Base-by-base conservation (phyloP, 2,888 invertebrate species). In the Nemoura dubitans region DNA sequence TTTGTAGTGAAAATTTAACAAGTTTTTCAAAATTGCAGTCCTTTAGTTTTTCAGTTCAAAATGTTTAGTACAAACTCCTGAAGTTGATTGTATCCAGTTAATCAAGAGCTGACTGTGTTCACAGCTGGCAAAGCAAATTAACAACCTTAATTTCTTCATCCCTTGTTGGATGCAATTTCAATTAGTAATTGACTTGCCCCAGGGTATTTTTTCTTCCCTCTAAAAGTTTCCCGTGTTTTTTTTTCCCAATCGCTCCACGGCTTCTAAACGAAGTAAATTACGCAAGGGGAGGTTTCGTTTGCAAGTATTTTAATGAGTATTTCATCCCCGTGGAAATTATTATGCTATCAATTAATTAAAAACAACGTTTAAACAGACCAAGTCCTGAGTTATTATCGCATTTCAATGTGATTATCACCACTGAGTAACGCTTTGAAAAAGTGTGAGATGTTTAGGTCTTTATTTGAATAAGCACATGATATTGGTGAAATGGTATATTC, bases 291-390 rank as follows among this genome's bases (percentile, higher is more conserved):
- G 59, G 59, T 59, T 21, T 59, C 59, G 59, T 59, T 59, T 59
- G 59, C 59, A 21, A 59, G 59, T 59, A 59, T 59, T 59, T 59
- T 59, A 59, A 59, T 59, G 59, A 59, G 59, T 59, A 59, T 59
- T 59, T 59, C 59, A 59, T 59, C 59, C 59, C 59, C 59, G 59
- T 59, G 59, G 59, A 59, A 59, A 59, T 59, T 10, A 59, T 59
- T 59, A 59, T 59, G 21, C 59, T 59, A 59, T 59, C 59, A 59
- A 59, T 59, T 59, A 59, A 59, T 59, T 59, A 59, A 59, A 59
- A 59, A 1, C 59, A 59, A 59, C 59, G 59, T 59, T 59, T 59
- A 59, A 59, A 59, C 59, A 59, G 16, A 21, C 16, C 14, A 21
- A 59, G 59, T 2, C 59, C 21, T 59, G 59, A 59, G 21, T 59